Conservation (phyloP, 2,113 vertebrate species). For the Brienomyrus brachyistius region DNA sequence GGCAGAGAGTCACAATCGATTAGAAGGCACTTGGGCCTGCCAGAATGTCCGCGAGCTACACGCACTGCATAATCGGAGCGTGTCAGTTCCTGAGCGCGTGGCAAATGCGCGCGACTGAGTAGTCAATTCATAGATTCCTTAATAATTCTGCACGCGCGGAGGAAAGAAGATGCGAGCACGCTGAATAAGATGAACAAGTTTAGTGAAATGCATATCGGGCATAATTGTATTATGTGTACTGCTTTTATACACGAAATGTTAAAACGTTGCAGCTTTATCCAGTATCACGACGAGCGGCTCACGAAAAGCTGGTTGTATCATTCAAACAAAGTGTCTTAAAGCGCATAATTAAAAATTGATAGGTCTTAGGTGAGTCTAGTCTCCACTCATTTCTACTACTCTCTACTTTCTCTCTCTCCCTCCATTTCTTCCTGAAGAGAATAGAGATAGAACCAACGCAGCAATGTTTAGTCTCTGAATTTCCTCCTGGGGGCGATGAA, state of each 20-base stretch:
- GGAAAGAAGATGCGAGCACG: conserved; percentile 26
- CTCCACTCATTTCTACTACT: conserved; percentile 26
- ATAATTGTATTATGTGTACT: not conserved
- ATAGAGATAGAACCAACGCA: conserved; percentile 56
- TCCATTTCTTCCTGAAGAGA: conserved; percentile 31
- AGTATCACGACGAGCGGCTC: not conserved
- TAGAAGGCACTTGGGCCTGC: conserved; percentile 62
- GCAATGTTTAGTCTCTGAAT: conserved; percentile 58
- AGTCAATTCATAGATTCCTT: conserved; percentile 20
- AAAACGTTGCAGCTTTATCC: not conserved
- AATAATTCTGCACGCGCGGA: conserved; percentile 20
- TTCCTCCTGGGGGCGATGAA: conserved; percentile 67
- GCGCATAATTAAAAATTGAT: conserved; percentile 65
- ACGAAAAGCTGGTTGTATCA: conserved; percentile 28
- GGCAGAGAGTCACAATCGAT: conserved; percentile 75
- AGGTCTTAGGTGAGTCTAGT: conserved; percentile 48
- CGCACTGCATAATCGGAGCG: conserved; percentile 33
- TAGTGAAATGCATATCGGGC: not conserved
- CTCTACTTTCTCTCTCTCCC: conserved; percentile 25
- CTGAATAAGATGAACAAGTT: not conserved
- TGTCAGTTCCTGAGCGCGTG: conserved; percentile 26
- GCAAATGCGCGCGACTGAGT: conserved; percentile 17
- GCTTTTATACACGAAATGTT: not conserved
- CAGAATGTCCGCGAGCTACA: conserved; percentile 45
- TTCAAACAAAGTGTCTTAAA: conserved; percentile 48